phyloP scores from a whole-genome alignment of 2,113 vertebrate genomes.

The Gyps fulvus region DNA sequence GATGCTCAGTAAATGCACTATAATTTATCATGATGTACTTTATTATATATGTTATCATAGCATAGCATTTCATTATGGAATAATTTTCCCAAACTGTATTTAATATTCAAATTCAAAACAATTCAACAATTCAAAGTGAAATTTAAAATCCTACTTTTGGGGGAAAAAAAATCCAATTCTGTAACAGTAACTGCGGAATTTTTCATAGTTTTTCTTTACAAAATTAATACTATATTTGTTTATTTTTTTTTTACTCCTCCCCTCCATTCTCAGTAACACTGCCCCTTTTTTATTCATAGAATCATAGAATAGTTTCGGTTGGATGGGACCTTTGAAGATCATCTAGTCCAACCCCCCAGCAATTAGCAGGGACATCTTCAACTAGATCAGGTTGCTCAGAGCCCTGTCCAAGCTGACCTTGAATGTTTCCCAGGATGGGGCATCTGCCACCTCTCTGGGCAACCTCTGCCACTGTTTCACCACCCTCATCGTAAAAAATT shows the following conservation, averaged over 20 bases:
- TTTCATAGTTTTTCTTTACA: background rate
- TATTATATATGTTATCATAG: background rate
- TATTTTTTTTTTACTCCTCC: background rate
- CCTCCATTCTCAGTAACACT: background rate
- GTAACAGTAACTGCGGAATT: background rate
- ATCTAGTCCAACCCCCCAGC: background rate
- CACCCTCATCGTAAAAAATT: background rate
- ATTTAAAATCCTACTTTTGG: background rate
- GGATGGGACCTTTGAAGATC: background rate
- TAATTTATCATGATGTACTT: background rate
- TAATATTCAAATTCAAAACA: background rate
- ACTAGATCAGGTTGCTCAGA: background rate
- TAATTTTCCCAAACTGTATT: background rate
- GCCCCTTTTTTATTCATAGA: background rate
- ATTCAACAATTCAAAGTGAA: background rate
- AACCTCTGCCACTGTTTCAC: background rate
- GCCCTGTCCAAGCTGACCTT: background rate
- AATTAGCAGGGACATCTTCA: background rate
- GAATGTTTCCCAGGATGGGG: background rate
- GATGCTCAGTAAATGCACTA: background rate
- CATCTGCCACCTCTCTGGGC: background rate
- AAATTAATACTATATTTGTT: background rate
- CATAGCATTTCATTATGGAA: background rate
- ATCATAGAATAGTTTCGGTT: background rate
- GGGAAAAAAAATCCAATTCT: background rate